Percentiles rank a stretch among this genome's conserved stretches.
These are phyloP conservation scores for Brachymystax lenok DNA, from an alignment of 2,797 vertebrate species.

Conservation along the genomic window DNA sequence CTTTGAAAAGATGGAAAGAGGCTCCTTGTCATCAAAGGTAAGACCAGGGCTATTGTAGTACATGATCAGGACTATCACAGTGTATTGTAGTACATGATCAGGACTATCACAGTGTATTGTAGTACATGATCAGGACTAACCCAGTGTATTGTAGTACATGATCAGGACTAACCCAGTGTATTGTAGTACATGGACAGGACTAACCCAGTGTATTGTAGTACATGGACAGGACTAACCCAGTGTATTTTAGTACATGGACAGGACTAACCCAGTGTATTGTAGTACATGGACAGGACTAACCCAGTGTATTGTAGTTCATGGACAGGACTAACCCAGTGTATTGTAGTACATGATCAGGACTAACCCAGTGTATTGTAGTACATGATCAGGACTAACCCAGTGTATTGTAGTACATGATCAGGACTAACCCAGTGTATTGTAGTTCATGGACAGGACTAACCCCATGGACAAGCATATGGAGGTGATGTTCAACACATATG, in stretches of 20 bases:
- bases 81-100: no score
- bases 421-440: slow-evolving; percentile 71
- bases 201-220: slow-evolving; percentile 61
- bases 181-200: slow-evolving; percentile 66
- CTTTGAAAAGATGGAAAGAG: slow-evolving; percentile 94
- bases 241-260: slow-evolving; percentile 53
- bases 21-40: slow-evolving; percentile 78
- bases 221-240: slow-evolving; percentile 78
- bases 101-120: no score
- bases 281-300: slow-evolving; percentile 69
- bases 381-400: slow-evolving; percentile 78
- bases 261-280: slow-evolving; percentile 71
- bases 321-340: slow-evolving; percentile 78
- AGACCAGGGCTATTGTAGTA: no score
- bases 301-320: slow-evolving; percentile 57
- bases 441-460: slow-evolving; percentile 70
- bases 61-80: no score
- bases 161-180: slow-evolving; percentile 77
- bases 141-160: slow-evolving; percentile 57
- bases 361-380: slow-evolving; percentile 61
- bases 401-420: slow-evolving; percentile 25
- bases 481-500: slow-evolving; percentile 83
- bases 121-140: slow-evolving; percentile 70
- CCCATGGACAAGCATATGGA: slow-evolving; percentile 92
- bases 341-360: slow-evolving; percentile 65